Evolutionary conservation across 2,888 invertebrate genomes (phyloP).

Genomic region (Bursaphelenchus okinawaensis): DNA sequence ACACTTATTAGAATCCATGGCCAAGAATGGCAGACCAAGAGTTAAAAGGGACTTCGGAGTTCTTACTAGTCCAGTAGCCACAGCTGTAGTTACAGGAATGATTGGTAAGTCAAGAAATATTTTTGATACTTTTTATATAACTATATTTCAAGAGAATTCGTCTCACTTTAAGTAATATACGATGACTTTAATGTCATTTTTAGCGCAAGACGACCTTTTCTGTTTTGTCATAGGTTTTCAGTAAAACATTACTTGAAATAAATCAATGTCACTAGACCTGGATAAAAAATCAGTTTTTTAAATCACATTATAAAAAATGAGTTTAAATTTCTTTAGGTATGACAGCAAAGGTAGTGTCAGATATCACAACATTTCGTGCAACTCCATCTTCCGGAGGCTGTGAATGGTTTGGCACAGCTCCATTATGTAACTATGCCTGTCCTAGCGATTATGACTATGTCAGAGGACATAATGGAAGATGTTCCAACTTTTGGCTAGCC

Average conservation of each 20-base stretch:
- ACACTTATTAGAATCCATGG: background rate
- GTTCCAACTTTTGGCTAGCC: constrained; percentile 47
- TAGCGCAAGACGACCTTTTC: too few relatives aligned
- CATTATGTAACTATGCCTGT: constrained; percentile 49
- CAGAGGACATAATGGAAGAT: constrained; percentile 45
- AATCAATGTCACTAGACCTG: too few relatives aligned
- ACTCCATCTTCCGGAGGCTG: constrained; percentile 38
- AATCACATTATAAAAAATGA: too few relatives aligned
- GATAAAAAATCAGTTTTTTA: too few relatives aligned
- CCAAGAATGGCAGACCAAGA: background rate
- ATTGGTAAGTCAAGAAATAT: constrained; percentile 42
- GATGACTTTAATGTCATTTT: too few relatives aligned
- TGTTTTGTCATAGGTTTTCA: too few relatives aligned
- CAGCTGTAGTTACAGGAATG: constrained; percentile 51
- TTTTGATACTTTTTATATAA: constrained; percentile 2
- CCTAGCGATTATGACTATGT: constrained; percentile 52
- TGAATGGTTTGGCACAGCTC: constrained; percentile 52
- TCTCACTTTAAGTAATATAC: too few relatives aligned
- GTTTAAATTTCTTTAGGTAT: constrained; percentile 6
- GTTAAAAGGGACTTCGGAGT: constrained; percentile 18
- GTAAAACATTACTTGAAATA: too few relatives aligned
- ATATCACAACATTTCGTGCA: constrained; percentile 42
- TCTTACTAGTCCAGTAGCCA: constrained; percentile 38
- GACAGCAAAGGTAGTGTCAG: constrained; percentile 30
- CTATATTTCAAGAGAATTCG: too few relatives aligned